Percentiles rank a stretch among this genome's conserved stretches.
Evolutionary conservation across 2,797 vertebrate genomes (phyloP).

Genomic region (Protonibea diacanthus): DNA sequence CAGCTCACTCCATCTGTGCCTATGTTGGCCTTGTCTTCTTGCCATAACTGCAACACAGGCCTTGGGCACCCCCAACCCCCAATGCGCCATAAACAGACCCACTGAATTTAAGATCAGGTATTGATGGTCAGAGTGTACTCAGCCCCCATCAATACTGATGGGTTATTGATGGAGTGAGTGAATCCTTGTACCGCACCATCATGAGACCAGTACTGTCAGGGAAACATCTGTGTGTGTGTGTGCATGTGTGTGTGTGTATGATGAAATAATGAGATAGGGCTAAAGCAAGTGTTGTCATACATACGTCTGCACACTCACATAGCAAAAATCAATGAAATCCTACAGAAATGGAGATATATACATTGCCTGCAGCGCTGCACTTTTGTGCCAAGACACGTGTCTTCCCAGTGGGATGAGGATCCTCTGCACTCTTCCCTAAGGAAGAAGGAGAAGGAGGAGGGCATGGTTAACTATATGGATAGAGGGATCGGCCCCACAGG

Average conservation of each 20-base stretch:
- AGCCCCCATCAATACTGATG: constrained; percentile 80
- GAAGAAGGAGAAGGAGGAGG: constrained; percentile 63
- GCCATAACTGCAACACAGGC: constrained; percentile 38
- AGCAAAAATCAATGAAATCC: constrained; percentile 80
- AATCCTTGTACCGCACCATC: constrained; percentile 65
- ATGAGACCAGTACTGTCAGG: constrained; percentile 55
- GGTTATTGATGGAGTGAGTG: constrained; percentile 82
- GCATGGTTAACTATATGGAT: constrained; percentile 58
- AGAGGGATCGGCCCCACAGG: constrained; percentile 56
- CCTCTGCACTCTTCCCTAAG: constrained; percentile 60
- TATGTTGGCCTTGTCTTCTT: constrained; percentile 49
- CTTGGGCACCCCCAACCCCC: constrained; percentile 57
- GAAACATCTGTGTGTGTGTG: constrained; percentile 47
- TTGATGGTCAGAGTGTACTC: constrained; percentile 69
- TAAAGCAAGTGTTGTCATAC: constrained; percentile 43
- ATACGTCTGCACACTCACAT: constrained; percentile 36
- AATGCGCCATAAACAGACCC: constrained; percentile 49
- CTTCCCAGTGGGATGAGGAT: constrained; percentile 69
- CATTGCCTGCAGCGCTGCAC: constrained; percentile 79
- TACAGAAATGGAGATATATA: constrained; percentile 80
- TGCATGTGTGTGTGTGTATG: constrained; percentile 15
- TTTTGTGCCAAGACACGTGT: constrained; percentile 75
- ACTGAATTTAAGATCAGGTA: constrained; percentile 79
- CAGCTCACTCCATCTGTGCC: neutral
- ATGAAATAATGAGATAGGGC: constrained; percentile 50